Evolutionary conservation across 2,113 vertebrate genomes (phyloP), one percentile per base, ranked within the genome.

Genomic region (Syngnathoides biaculeatus): DNA sequence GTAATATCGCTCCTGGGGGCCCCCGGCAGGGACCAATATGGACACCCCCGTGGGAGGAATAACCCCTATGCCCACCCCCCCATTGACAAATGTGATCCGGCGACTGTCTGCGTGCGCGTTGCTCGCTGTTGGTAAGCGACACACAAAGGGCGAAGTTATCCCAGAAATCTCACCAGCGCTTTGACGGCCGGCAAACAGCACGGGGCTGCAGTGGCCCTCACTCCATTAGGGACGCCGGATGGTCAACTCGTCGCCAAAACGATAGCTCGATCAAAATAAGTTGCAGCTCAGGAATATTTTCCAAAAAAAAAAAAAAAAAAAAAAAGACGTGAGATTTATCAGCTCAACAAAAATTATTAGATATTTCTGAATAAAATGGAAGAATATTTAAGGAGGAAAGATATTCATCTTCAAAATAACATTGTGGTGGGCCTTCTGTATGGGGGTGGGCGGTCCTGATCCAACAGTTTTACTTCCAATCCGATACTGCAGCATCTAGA

Each of bases 151-250:
- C 72, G 57, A 75, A 72, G 69, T 55, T 71, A 66, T 59, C 59
- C 63, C 55, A 59, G 47, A 69, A 56, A 72, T 71, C 74, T 74
- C 19, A 24, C 74, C 57, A 42, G 27, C 15, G 61, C 8, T 19
- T 63, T 45, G 76, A 68, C 73, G 63, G 67, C 42, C 35, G 71
- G 72, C 62, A 79, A 78, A 76, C 73, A 82, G 39, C 60, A 45
- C 55, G 15, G 13, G 13, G 14, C 55, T 5, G 55, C 26, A 14
- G 26, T 8, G 55, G 26, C 27, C 14, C 26, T 30, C 14, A 22
- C 27, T 57, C 2, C 26, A 57, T 57, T 57, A 30, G 55, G 27
- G 15, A 57, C 5, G 15, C 55, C 55, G 55, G 5, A 2, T 14
- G 3, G 26, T 57, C 55, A 26, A 57, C 30, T 8, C 26, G 15